Conservation (phyloP, 2,797 vertebrate species). For the Rhabdophis nuchalis region DNA sequence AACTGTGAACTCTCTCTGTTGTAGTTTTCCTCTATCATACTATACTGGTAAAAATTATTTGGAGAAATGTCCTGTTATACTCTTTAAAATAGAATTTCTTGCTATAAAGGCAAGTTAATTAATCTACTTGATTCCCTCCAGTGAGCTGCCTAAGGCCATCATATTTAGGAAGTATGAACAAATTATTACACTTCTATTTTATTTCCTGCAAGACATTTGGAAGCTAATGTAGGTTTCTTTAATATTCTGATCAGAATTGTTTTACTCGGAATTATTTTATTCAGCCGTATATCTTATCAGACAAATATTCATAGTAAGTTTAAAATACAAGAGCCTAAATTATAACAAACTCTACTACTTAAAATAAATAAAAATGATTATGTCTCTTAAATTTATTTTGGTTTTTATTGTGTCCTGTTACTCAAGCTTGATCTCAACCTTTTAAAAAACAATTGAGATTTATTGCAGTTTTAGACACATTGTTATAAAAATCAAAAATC, state of each 20-base stretch:
- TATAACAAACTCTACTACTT: background rate
- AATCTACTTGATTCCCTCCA: conserved; percentile 38
- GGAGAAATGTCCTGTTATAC: background rate
- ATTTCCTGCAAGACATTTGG: conserved; percentile 4
- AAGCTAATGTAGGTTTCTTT: background rate
- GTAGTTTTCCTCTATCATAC: background rate
- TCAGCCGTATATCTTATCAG: background rate
- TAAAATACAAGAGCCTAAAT: background rate
- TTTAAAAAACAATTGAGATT: background rate
- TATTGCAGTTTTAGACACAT: background rate
- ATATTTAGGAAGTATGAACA: conserved; percentile 24
- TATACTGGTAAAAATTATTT: conserved; percentile 7
- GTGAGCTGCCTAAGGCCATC: background rate
- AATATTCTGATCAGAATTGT: background rate
- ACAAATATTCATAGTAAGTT: background rate
- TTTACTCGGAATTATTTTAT: background rate
- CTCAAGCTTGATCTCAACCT: background rate
- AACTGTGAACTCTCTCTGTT: conserved; percentile 9
- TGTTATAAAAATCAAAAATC: background rate
- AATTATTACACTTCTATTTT: conserved; percentile 33
- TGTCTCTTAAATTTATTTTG: background rate
- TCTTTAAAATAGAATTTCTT: conserved; percentile 17
- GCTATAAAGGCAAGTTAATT: conserved; percentile 44
- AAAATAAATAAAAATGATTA: accelerated
- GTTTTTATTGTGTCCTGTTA: background rate